These are phyloP conservation scores for Psittacus erithacus DNA, from an alignment of 2,113 vertebrate genomes.

Conservation along the genomic window DNA sequence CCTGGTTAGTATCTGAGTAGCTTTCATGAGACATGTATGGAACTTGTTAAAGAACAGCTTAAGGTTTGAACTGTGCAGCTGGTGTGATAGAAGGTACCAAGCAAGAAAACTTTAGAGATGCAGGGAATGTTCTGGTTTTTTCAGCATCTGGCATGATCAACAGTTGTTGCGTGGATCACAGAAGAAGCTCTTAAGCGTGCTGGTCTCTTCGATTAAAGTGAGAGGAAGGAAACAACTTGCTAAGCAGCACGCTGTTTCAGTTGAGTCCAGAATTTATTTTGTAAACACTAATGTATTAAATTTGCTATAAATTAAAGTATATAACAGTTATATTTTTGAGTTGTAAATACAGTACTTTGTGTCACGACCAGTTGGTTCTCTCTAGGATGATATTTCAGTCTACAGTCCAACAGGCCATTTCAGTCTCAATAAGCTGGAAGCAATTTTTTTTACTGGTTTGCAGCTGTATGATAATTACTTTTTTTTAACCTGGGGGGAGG, in stretches of 20 bases:
- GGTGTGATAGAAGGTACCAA: conserved; percentile 55
- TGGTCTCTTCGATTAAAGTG: conserved; percentile 44
- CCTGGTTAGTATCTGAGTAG: conserved; percentile 69
- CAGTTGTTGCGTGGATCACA: conserved; percentile 17
- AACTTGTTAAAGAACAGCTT: conserved; percentile 21
- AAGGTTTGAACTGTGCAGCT: conserved; percentile 45
- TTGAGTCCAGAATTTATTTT: conserved; percentile 82
- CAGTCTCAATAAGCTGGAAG: conserved; percentile 52
- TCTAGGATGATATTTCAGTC: conserved; percentile 51
- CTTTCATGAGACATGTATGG: conserved; percentile 64
- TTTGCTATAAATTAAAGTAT: conserved; percentile 95
- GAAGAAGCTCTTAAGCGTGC: conserved; percentile 55
- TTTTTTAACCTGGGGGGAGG: background rate
- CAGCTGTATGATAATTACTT: background rate
- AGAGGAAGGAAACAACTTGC: conserved; percentile 59
- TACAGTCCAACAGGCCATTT: conserved; percentile 65
- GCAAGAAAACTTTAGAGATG: conserved; percentile 52
- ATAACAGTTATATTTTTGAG: conserved; percentile 81
- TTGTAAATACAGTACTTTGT: conserved; percentile 77
- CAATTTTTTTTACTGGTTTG: conserved; percentile 48
- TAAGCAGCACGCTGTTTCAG: conserved; percentile 56
- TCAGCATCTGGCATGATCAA: background rate
- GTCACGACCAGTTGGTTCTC: conserved; percentile 61
- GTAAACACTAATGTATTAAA: conserved; percentile 98
- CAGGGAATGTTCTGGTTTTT: conserved; percentile 24